These are phyloP conservation scores for Lutjanus argentimaculatus DNA, from an alignment of 2,797 vertebrate species.

Conservation along the genomic window DNA sequence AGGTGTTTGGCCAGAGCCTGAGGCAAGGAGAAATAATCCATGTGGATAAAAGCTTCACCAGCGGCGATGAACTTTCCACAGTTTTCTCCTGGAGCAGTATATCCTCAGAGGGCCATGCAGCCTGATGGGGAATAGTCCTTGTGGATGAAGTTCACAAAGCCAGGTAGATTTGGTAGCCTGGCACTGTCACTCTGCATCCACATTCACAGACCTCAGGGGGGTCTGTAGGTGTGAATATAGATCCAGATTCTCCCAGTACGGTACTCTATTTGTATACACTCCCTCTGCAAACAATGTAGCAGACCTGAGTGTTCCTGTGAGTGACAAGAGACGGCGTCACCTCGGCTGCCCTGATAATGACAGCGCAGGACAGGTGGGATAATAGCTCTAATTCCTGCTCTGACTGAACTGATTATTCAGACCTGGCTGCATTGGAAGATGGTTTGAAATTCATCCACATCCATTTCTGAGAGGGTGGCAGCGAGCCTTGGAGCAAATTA, in stretches of 20 bases:
- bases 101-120: slow-evolving; percentile 86
- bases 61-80: slow-evolving; percentile 90
- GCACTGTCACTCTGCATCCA: slow-evolving; percentile 85
- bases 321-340: slow-evolving; percentile 82
- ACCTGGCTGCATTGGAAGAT: slow-evolving; percentile 85
- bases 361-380: slow-evolving; percentile 86
- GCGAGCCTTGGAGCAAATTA: slow-evolving; percentile 87
- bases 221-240: slow-evolving; percentile 83
- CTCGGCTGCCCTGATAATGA: slow-evolving; percentile 82
- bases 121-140: slow-evolving; percentile 86
- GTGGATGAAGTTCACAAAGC: slow-evolving; percentile 90
- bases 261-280: slow-evolving; percentile 83
- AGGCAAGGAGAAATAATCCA: slow-evolving; percentile 88
- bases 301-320: slow-evolving; percentile 86
- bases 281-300: slow-evolving; percentile 90
- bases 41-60: slow-evolving; percentile 89
- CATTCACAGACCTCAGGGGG: slow-evolving; percentile 81
- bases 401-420: slow-evolving; percentile 89
- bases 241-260: slow-evolving; percentile 87
- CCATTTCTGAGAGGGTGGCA: slow-evolving; percentile 89
- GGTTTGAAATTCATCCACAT: slow-evolving; percentile 92
- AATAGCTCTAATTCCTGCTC: slow-evolving; percentile 89
- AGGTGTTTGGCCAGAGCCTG: slow-evolving; percentile 87
- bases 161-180: slow-evolving; percentile 88
- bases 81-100: slow-evolving; percentile 87